Evolutionary conservation across 1,140 invertebrate species (phyloP), one percentile per base, ranked within the genome.

Genomic region (Drosophila seguyi): DNA sequence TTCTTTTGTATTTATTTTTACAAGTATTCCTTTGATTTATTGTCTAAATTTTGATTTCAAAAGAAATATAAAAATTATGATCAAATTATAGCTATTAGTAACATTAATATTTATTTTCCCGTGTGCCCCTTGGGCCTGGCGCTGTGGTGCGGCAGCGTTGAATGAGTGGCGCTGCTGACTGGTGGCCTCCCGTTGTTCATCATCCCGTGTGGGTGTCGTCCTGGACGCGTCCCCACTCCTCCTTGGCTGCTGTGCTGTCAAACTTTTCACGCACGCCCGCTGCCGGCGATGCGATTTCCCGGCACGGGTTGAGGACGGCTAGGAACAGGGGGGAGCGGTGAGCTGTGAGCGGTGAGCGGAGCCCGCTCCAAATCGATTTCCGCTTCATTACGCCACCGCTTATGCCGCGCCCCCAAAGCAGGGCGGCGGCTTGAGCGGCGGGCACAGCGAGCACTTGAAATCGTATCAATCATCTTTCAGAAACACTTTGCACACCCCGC

Each of bases 261-360:
- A 85, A 90, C 74, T 90, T 90, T 90, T 90, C 81, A 90, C 81
- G 85, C 85, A 90, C 85, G 85, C 85, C 78, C 77, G 85, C 74
- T 75, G 67, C 50, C 86, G 86, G 78, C 85, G 80, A 60, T 85
- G 81, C 81, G 81, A 81, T 90, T 87, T 88, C 77, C 76, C 76
- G 79, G 78, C 75, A 86, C 81, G 82, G 81, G 77, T 85, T 85
- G 74, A 85, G 0, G 18, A 3, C 3, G 50, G 18, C 6, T 3
- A 13, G 18, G 42, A 1, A 20, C 18, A 22, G 6, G 7, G 13
- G 11, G 60, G 29, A 13, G 53, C 38, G 48, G 18, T 4, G 14
- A 22, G 22, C 13, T 13, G 50, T 11, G 10, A 31, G 58, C 38
- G 48, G 18, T 4, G 20, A 22, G 16, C 31, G 20, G 52, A 22